These are phyloP conservation scores for Arnoldichthys spilopterus DNA, from an alignment of 2,797 vertebrate species.

Conservation along the genomic window DNA sequence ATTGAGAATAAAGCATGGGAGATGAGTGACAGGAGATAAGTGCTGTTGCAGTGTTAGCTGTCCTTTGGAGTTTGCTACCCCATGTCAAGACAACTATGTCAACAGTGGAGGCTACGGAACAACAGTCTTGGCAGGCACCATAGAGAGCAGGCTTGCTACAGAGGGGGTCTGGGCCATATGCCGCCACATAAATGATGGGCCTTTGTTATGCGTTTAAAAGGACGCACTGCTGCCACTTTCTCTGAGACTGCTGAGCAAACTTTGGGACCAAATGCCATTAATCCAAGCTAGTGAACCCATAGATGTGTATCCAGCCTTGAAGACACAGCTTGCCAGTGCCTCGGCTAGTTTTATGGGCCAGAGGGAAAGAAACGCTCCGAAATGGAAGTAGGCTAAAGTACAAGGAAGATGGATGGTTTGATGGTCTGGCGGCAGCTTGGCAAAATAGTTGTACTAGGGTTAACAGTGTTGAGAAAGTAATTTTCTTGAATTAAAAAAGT, in stretches of 20 bases:
- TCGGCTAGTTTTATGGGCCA: conserved; percentile 57
- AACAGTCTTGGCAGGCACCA: conserved; percentile 52
- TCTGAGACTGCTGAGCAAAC: conserved; percentile 58
- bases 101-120: conserved; percentile 53
- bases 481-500: conserved; percentile 1
- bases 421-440: conserved; percentile 42
- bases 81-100: conserved; percentile 57
- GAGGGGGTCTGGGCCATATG: conserved; percentile 64
- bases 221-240: conserved; percentile 62
- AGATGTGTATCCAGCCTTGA: conserved; percentile 67
- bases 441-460: conserved; percentile 18
- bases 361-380: conserved; percentile 42
- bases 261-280: conserved; percentile 62
- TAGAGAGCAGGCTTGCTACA: conserved; percentile 48
- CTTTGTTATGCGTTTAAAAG: conserved; percentile 65
- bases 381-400: conserved; percentile 37
- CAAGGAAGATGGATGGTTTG: conserved; percentile 42
- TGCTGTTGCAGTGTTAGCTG: conserved; percentile 1
- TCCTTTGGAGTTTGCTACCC: conserved; percentile 39
- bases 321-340: conserved; percentile 59
- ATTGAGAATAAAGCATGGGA: conserved; percentile 61
- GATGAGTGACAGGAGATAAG: conserved; percentile 39
- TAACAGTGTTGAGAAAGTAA: conserved; percentile 16
- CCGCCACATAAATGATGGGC: conserved; percentile 63
- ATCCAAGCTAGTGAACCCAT: conserved; percentile 65